Evolutionary conservation across 2,113 vertebrate genomes (phyloP), one percentile per base, ranked within the genome.

Genomic region (Syngnathoides biaculeatus): DNA sequence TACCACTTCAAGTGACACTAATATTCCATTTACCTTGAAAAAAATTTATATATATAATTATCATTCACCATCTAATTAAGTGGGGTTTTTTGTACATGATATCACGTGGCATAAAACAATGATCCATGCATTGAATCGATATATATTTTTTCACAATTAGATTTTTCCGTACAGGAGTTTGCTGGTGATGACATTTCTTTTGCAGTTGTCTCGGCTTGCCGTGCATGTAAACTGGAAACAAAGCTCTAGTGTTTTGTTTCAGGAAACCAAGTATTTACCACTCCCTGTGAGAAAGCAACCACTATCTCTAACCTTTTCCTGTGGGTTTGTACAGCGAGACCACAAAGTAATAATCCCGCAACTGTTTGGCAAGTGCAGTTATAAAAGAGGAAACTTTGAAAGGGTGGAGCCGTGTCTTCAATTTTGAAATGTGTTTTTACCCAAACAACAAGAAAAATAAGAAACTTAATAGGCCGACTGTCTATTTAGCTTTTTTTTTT

Each of bases 131-230:
- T 48, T 53, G 27, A 73, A 47, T 45, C 30, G 74, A 56, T 68
- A 60, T 58, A 53, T 19, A 71, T 65, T 70, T 67, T 60, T 59
- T 56, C 22, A 8, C 26, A 13, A 19, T 10, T 58, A 64, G 24
- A 48, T 80, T 74, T 74, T 71, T 63, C 22, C 22, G 20, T 73
- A 68, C 67, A 76, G 86, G 88, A 91, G 84, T 53, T 65, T 65
- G 22, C 73, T 78, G 53, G 64, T 63, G 64, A 72, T 73, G 74
- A 73, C 68, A 75, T 70, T 81, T 77, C 59, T 71, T 59, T 67
- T 40, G 27, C 43, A n/a, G 27, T 42, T 60, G 35, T 4, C 65
- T 60, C 0, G 22, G 65, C 63, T 50, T 20, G 8, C 13, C 12
- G 47, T 79, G 72, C 24, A 69, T 71, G 59, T 71, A 56, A 59